Base-by-base conservation (phyloP, 2,888 invertebrate genomes). In the Unio delphinus region DNA sequence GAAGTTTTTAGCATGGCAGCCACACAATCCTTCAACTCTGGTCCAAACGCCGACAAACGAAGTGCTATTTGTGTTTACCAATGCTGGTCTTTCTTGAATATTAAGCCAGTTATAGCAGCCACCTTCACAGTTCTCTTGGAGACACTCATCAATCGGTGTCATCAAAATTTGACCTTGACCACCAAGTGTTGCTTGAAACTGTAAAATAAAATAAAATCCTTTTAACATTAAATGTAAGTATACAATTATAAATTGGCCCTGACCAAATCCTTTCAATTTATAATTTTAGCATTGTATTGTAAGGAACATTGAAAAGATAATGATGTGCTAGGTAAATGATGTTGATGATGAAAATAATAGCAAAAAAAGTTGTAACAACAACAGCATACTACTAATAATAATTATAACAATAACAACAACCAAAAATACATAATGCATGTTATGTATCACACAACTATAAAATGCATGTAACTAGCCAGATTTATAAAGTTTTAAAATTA, bases 51-150 rank as follows among this genome's bases (percentile, higher is more conserved):
- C 99, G 55, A 99, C 98, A 73, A 99, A 92, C 0, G 98, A 95
- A 0, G 99, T 98, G 90, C 95, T 96, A 88, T 99, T 99, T 20
- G 99, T 95, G 90, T 98, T 98, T 3, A 99, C 97, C 94, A 98
- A 95, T 85, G 80, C 79, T 1, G 89, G 88, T 57, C 75, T 74
- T 65, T 80, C 45, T 68, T 79, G 80, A 11, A 88, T 81, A 20
- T 96, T 95, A 76, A 98, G 92, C 30, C 94, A 93, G 90, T 98
- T 98, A 45, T 96, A 97, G 90, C 98, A 99, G 20, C 97, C 97
- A 20, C 97, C 97, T 71, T 86, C 87, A 76, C 88, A 89, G 23
- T 70, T 76, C 71, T 89, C 89, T 55, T 83, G 70, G 30, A 81
- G 70, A 78, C 90, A 90, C 86, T 90, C 90, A 78, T 91, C 98